Conservation (phyloP, 2,113 vertebrate species). For the Solea solea region DNA sequence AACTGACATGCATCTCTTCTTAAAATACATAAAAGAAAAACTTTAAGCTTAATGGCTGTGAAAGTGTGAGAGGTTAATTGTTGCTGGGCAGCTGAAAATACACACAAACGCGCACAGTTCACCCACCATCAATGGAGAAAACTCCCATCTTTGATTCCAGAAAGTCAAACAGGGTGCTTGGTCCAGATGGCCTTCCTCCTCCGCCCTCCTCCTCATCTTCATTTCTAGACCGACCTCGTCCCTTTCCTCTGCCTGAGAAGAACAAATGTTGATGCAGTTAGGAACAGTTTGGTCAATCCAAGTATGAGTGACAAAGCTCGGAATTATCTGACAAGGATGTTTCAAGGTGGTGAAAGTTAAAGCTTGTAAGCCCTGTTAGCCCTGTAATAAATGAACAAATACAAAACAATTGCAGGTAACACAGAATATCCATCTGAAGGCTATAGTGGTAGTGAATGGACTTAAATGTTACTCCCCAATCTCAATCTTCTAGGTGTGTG, state of each 20-base stretch:
- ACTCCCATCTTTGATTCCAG: conserved; percentile 96
- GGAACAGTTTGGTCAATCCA: background rate
- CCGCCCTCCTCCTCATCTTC: conserved; percentile 90
- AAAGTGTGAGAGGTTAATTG: too few species aligned
- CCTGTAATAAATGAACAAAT: conserved; percentile 37
- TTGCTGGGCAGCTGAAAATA: too few species aligned
- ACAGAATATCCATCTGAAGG: conserved; percentile 35
- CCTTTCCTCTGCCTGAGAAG: conserved; percentile 83
- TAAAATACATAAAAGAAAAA: too few species aligned
- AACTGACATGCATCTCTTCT: too few species aligned
- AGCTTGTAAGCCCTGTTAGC: conserved; percentile 16
- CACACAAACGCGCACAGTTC: background rate
- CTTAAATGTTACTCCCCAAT: conserved; percentile 19
- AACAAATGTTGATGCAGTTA: background rate
- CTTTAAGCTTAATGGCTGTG: too few species aligned
- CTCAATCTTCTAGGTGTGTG: background rate
- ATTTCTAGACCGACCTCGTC: conserved; percentile 87
- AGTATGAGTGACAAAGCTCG: background rate
- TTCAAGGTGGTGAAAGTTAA: conserved; percentile 13
- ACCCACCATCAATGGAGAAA: conserved; percentile 90
- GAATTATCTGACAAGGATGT: background rate
- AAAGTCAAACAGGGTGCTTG: conserved; percentile 96
- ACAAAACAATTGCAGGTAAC: too few species aligned
- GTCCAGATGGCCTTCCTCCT: conserved; percentile 90
- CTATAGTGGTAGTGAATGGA: conserved; percentile 25